Evolutionary conservation across 2,888 invertebrate genomes (phyloP).

Genomic region (Embidobia sp.): DNA sequence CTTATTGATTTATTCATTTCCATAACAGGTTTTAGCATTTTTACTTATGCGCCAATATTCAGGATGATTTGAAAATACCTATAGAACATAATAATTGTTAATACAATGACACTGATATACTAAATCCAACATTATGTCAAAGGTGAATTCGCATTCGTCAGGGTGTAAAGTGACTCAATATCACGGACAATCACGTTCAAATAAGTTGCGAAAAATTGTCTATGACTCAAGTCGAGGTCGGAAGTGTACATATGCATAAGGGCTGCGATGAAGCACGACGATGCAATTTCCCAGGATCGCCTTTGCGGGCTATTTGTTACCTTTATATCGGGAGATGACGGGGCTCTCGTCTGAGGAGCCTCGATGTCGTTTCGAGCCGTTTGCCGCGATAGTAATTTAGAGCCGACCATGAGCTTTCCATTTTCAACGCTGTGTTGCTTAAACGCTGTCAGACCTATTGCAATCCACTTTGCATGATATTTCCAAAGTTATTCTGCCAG

Average conservation of each 20-base stretch:
- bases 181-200: conserved; percentile 17
- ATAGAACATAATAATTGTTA: no score
- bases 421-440: conserved; percentile 54
- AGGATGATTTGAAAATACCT: no score
- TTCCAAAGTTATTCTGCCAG: conserved; percentile 28
- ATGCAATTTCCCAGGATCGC: conserved; percentile 39
- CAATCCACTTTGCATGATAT: conserved; percentile 48
- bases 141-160: no score
- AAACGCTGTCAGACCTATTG: conserved; percentile 38
- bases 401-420: conserved; percentile 73
- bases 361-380: conserved; percentile 41
- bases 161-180: no score
- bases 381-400: conserved; percentile 39
- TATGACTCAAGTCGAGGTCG: conserved; percentile 11
- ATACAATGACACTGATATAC: no score
- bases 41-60: no score
- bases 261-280: conserved; percentile 19
- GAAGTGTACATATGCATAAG: conserved; percentile 38
- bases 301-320: conserved; percentile 43
- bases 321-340: conserved; percentile 30
- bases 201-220: conserved; percentile 12
- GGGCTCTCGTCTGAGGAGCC: conserved; percentile 24
- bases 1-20: no score
- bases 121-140: no score
- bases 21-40: no score